Evolutionary conservation across 2,888 invertebrate genomes (phyloP), one percentile per base, ranked within the genome.

Genomic region (Mylabris sibirica): DNA sequence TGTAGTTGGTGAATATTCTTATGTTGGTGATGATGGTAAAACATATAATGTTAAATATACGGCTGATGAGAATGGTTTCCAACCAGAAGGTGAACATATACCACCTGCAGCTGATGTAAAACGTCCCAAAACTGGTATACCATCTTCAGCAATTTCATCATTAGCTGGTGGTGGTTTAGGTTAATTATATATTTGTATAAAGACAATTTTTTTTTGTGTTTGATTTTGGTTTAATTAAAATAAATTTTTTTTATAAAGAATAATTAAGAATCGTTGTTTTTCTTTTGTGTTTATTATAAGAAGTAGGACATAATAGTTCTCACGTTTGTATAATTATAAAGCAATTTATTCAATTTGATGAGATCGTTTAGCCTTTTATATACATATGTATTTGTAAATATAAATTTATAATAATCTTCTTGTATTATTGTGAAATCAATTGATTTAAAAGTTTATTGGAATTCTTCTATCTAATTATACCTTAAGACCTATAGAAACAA

Each of bases 61-160:
- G 30, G 89, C 89, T 4, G 88, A 89, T 72, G 87, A 88, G 75
- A 87, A 88, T 69, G 89, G 89, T 1, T 89, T 86, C 76, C 86
- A 86, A 72, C 80, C 82, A 1, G 74, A 77, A 44, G 83, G 82
- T 8, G 74, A 78, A 62, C 82, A 83, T 66, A 75, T 83, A 63
- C 81, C 82, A 1, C 74, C 72, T 57, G 73, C 82, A 0, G 81
- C 81, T 1, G 75, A 69, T 26, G 79, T 76, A 2, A 78, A 74
- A 64, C 77, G 75, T 12, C 80, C 80, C 4, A 75, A 78, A 60
- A 73, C 83, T 26, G 83, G 82, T 53, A 80, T 84, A 70, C 81
- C 83, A n/a, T 78, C 81, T 1, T 79, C 82, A 8, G 83, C 82
- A 3, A 67, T 82, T 14, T 80, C 81, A 38, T 82, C 82, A 1